Base-by-base conservation (phyloP, 2,888 invertebrate genomes). In the Galeruca laticollis region DNA sequence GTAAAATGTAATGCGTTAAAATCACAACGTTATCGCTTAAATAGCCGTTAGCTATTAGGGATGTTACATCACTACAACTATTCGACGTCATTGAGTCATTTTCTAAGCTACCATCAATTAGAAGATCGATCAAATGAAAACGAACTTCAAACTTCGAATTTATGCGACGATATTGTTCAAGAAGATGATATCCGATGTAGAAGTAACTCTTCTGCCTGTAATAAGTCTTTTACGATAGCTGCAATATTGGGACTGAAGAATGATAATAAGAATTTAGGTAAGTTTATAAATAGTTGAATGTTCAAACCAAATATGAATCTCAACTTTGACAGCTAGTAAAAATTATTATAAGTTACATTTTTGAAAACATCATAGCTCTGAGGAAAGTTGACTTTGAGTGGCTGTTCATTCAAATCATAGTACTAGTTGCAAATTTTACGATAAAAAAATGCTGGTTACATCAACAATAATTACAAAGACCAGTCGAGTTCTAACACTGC, bases 191-290 rank as follows among this genome's bases (percentile, higher is more conserved):
- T 78, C 2, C 75, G 83, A 49, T 83, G 81, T 61, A 79, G 82
- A 57, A 82, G 80, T 69, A 82, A 81, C 59, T 81, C 81, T 15
- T 81, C 81, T 1, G 80, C 80, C 1, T 78, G 75, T 57, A 84
- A 81, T 72, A 85, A 85, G 74, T 94, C 94, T 6, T 96, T 96
- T 80, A 95, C 95, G 26, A 96, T 96, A 77, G 95, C 95, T 74
- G 94, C 95, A 73, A 95, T 95, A 79, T 89, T 96, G 78, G 95
- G 80, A 57, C 60, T 94, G 74, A 91, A 92, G 68, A 85, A 79
- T 76, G 82, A 83, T 72, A 69, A 59, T 56, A 74, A 74, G 61
- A 75, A 76, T 72, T 62, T 77, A 52, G 76, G 78, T 78, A 68
- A 76, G 75, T 65, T 9, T 20, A 0, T 49, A 49, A 9, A 31